Evolutionary conservation across 2,888 invertebrate species (phyloP).

Genomic region (Brachyopa scutellaris): DNA sequence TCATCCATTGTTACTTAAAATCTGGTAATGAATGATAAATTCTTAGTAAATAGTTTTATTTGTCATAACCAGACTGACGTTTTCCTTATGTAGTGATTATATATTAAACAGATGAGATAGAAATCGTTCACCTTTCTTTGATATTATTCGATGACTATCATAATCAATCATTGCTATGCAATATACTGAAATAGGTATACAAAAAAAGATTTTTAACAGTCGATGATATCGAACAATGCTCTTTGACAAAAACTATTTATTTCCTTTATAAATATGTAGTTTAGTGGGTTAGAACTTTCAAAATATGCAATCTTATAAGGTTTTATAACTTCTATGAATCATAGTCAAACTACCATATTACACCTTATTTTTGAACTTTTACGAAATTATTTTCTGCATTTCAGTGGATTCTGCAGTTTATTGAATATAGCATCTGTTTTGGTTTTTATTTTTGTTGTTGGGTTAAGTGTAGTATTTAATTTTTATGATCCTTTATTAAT

Average conservation of each 20-base stretch:
- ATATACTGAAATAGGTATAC: too few relatives aligned
- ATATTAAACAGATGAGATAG: not conserved
- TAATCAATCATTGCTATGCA: slow-evolving; percentile 15
- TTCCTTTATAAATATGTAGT: not conserved
- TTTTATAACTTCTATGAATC: not conserved
- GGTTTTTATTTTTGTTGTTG: not conserved
- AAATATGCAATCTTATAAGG: not conserved
- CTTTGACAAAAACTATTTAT: not conserved
- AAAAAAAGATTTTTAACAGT: too few relatives aligned
- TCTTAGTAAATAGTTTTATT: not conserved
- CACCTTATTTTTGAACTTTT: too few relatives aligned
- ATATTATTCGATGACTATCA: not conserved
- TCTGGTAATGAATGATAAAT: not conserved
- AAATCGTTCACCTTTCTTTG: not conserved
- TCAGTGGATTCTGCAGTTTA: not conserved
- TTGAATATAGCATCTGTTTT: not conserved
- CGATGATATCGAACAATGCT: slow-evolving; percentile 17
- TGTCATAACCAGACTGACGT: not conserved
- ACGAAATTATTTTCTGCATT: too few relatives aligned
- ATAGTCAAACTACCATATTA: too few relatives aligned
- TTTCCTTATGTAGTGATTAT: not conserved
- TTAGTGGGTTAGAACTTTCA: not conserved
- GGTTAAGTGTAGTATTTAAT: not conserved
- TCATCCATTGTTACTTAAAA: slow-evolving; percentile 1
- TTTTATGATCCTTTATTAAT: not conserved